A percentile compares a stretch with the other conserved stretches of the same genome.
Conservation (phyloP, 2,888 invertebrate genomes). For the Ramazzottius varieornatus region DNA sequence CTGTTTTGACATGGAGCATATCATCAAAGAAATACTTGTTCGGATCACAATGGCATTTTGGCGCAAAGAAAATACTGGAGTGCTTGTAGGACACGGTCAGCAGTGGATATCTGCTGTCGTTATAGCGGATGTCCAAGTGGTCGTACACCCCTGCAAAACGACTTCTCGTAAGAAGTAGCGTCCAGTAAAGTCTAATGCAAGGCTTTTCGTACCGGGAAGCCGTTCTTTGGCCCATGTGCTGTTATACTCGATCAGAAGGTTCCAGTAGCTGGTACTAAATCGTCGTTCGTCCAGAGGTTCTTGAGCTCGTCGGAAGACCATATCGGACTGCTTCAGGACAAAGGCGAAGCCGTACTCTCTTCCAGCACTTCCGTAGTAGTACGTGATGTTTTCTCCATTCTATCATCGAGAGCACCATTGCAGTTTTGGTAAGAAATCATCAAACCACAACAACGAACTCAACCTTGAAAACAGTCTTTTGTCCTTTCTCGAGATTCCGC, state of each 20-base stretch:
- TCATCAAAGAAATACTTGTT: slow-evolving; percentile 24
- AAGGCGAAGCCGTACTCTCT: not conserved
- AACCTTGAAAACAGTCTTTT: not conserved
- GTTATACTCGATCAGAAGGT: slow-evolving; percentile 23
- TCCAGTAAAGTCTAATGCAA: not conserved
- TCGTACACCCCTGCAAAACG: slow-evolving; percentile 10
- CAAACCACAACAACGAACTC: too few relatives aligned
- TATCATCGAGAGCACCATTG: not conserved
- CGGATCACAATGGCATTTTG: slow-evolving; percentile 24
- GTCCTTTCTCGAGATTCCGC: slow-evolving; percentile 8
- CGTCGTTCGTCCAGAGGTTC: slow-evolving; percentile 16
- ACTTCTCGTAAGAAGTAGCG: not conserved
- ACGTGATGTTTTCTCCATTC: not conserved
- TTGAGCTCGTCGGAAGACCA: slow-evolving; percentile 19
- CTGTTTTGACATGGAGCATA: slow-evolving; percentile 21
- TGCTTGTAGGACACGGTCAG: slow-evolving; percentile 21
- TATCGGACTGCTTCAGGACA: slow-evolving; percentile 12
- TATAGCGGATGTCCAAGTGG: slow-evolving; percentile 17
- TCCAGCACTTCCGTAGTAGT: not conserved
- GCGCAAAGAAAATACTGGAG: slow-evolving; percentile 23
- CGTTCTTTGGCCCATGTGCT: slow-evolving; percentile 14
- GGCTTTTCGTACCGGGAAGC: slow-evolving; percentile 12
- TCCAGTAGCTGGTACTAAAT: slow-evolving; percentile 19
- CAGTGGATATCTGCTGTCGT: slow-evolving; percentile 11
- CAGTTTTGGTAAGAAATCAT: too few relatives aligned